phyloP scores from a whole-genome alignment of 2,797 vertebrate species.

The Danio choprae region DNA sequence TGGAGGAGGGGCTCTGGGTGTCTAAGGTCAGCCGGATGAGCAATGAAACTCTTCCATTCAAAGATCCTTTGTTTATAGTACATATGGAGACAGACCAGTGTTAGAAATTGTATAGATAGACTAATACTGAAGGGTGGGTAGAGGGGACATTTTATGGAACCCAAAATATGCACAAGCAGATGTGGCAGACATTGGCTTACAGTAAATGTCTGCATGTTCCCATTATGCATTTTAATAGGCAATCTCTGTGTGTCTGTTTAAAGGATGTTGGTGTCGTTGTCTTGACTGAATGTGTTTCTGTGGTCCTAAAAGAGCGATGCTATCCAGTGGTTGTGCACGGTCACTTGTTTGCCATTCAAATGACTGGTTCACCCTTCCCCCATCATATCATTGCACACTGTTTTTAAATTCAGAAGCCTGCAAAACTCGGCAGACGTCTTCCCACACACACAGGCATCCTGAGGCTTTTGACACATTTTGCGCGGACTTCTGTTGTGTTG shows the following conservation, averaged over 20 bases:
- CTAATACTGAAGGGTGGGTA: not conserved
- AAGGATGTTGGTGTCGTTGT: not conserved
- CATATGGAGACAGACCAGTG: conserved; percentile 34
- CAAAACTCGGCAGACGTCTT: conserved; percentile 9
- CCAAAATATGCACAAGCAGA: not conserved
- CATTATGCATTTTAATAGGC: not conserved
- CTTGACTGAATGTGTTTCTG: conserved; percentile 1
- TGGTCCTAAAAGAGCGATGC: not conserved
- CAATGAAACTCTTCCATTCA: conserved; percentile 53
- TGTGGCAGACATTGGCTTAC: too few relatives aligned
- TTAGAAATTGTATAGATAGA: conserved; percentile 26
- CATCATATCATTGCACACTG: not conserved
- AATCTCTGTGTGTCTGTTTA: not conserved
- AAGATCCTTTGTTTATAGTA: conserved; percentile 63
- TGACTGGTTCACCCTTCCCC: conserved; percentile 5
- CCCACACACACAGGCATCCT: conserved; percentile 6
- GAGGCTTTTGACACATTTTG: conserved; percentile 16
- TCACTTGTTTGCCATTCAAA: conserved; percentile 5
- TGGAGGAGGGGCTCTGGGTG: conserved; percentile 64
- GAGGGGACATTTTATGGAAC: not conserved
- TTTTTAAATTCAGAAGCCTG: conserved; percentile 29
- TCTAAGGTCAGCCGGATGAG: conserved; percentile 69
- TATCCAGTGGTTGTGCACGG: not conserved
- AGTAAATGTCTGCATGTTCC: not conserved
- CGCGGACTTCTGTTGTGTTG: conserved; percentile 7